A percentile compares a stretch with the other conserved stretches of the same genome.
Evolutionary conservation across 2,797 vertebrate genomes (phyloP).

Genomic region (Coregonus suidteri): DNA sequence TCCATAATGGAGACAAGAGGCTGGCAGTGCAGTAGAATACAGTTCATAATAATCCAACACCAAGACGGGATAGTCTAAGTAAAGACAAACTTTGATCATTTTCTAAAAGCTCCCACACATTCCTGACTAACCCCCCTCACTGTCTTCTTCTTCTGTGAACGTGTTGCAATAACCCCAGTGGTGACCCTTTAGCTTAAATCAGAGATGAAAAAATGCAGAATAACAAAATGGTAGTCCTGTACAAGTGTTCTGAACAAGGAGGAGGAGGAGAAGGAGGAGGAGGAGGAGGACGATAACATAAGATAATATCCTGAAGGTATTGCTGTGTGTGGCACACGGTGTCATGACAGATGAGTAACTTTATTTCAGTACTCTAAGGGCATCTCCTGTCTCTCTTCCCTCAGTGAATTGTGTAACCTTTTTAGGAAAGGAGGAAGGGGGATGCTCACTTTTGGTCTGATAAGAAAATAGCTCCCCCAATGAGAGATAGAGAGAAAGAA

Average conservation of each 20-base stretch:
- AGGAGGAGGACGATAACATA: conserved; percentile 20
- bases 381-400: conserved; percentile 12
- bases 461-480: neutral
- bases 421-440: neutral
- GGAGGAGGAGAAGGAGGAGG: conserved; percentile 19
- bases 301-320: conserved; percentile 32
- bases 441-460: neutral
- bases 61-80: conserved; percentile 43
- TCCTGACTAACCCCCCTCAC: conserved; percentile 41
- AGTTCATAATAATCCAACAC: neutral
- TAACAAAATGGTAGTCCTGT: conserved; percentile 39
- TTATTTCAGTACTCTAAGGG: conserved; percentile 22
- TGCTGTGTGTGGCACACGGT: conserved; percentile 46
- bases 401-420: neutral
- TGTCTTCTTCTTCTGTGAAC: conserved; percentile 32
- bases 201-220: conserved; percentile 32
- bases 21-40: conserved; percentile 19
- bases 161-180: conserved; percentile 52
- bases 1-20: conserved; percentile 30
- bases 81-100: conserved; percentile 59
- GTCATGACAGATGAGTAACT: conserved; percentile 28
- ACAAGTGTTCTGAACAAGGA: conserved; percentile 51
- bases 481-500: conserved; percentile 4
- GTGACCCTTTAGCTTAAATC: conserved; percentile 49
- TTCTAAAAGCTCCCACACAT: conserved; percentile 63